Evolutionary conservation across 2,113 vertebrate species (phyloP).

Genomic region (Pluvialis apricaria): DNA sequence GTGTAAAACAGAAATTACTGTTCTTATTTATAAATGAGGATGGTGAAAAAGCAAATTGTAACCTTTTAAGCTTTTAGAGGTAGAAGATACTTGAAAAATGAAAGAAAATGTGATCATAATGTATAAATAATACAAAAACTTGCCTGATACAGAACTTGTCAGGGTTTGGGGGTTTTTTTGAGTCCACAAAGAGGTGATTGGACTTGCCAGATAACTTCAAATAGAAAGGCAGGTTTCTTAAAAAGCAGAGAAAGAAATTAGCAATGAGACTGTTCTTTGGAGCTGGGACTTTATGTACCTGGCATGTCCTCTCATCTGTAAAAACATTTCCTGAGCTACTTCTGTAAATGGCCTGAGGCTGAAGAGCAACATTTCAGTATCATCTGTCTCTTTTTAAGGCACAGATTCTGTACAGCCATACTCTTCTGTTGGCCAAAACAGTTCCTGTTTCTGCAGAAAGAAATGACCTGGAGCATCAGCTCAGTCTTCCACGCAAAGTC

Average conservation of each 20-base stretch:
- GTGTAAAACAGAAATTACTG: neutral
- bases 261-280: neutral
- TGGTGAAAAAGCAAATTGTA: neutral
- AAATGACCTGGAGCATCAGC: neutral
- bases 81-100: neutral
- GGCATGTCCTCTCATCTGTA: neutral
- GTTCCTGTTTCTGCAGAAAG: neutral
- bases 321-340: conserved; percentile 47
- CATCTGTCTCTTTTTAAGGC: conserved; percentile 10
- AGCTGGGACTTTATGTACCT: conserved; percentile 31
- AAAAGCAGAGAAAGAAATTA: conserved; percentile 11
- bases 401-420: neutral
- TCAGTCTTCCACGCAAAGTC: neutral
- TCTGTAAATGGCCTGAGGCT: conserved; percentile 33
- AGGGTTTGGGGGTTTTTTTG: neutral
- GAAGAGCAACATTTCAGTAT: conserved; percentile 9
- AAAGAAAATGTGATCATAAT: neutral
- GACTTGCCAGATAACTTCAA: conserved; percentile 21
- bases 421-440: neutral
- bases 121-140: neutral
- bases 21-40: neutral
- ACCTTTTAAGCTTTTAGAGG: neutral
- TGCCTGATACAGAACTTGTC: neutral
- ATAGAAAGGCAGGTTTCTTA: conserved; percentile 18
- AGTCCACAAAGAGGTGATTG: neutral